Percentiles rank a stretch among this genome's conserved stretches.
Evolutionary conservation across 2,113 vertebrate species (phyloP).

Genomic region (Toxotes chatareus): DNA sequence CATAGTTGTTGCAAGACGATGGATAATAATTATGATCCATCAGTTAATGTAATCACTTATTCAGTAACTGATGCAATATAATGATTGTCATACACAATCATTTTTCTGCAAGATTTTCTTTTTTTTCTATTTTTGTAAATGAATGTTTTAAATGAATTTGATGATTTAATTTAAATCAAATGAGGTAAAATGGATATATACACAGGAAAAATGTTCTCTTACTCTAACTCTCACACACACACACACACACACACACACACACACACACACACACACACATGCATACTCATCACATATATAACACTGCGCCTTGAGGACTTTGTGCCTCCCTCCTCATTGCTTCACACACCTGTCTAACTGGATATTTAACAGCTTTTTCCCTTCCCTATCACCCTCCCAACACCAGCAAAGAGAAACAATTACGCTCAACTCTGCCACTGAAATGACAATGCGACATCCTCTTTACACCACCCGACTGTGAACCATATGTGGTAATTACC

Average conservation of each 20-base stretch:
- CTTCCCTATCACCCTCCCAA: conserved; percentile 59
- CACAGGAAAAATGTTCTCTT: neutral
- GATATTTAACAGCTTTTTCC: conserved; percentile 68
- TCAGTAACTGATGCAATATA: neutral
- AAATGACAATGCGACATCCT: conserved; percentile 75
- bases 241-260: neutral
- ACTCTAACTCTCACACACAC: neutral
- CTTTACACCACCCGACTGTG: conserved; percentile 71
- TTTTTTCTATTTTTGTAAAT: conserved; percentile 7
- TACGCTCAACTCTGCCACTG: conserved; percentile 70
- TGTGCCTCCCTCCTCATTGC: conserved; percentile 39
- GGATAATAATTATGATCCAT: neutral
- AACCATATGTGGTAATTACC: conserved; percentile 83
- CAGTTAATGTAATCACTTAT: conserved; percentile 14
- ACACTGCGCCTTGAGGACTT: conserved; percentile 32
- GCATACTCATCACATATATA: conserved; percentile 25
- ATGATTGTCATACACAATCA: neutral
- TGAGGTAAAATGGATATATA: conserved; percentile 15
- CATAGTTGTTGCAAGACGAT: neutral
- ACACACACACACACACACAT: conserved; percentile 12
- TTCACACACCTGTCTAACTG: conserved; percentile 69
- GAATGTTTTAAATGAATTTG: neutral
- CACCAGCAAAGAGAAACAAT: conserved; percentile 74
- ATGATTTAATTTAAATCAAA: conserved; percentile 27
- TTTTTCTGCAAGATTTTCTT: conserved; percentile 2